Percentiles rank a stretch among this genome's conserved stretches.
These are phyloP conservation scores for Ypsolopha sequella DNA, from an alignment of 2,888 invertebrate species.

Conservation along the genomic window DNA sequence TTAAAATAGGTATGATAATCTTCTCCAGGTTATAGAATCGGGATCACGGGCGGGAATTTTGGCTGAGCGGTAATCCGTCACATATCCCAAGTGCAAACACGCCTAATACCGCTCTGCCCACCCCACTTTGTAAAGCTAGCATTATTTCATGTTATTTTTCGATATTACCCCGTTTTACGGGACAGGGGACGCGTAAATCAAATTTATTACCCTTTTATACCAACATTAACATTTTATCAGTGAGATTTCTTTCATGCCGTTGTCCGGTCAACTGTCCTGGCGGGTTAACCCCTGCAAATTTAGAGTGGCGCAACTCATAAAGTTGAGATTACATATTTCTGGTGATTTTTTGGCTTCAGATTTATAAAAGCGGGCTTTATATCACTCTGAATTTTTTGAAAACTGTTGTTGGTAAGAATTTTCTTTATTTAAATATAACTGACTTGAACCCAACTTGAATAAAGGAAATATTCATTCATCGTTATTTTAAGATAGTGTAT, in stretches of 20 bases:
- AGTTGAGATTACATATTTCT: background rate
- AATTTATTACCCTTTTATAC: constrained; percentile 69
- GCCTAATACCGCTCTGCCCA: constrained; percentile 36
- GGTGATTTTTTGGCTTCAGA: constrained; percentile 14
- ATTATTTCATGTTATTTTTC: constrained; percentile 66
- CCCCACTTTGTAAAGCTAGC: constrained; percentile 53
- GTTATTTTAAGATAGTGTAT: too few species aligned
- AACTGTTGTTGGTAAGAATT: too few species aligned
- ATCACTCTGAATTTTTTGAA: too few species aligned
- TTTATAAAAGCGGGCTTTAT: background rate
- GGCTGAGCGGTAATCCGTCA: background rate
- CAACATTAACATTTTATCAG: constrained; percentile 68
- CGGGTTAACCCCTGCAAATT: constrained; percentile 33
- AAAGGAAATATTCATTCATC: too few species aligned
- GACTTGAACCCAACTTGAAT: too few species aligned
- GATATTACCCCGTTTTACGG: constrained; percentile 64
- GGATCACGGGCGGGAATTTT: background rate
- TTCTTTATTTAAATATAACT: too few species aligned
- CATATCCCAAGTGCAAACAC: constrained; percentile 23
- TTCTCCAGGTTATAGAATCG: too few species aligned
- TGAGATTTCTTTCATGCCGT: constrained; percentile 55
- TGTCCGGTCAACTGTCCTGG: constrained; percentile 46
- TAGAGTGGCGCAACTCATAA: constrained; percentile 21
- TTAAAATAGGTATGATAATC: background rate
- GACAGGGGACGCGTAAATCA: constrained; percentile 60